Conservation (phyloP, 1,140 invertebrate species). For the Rhizoglyphus robini region DNA sequence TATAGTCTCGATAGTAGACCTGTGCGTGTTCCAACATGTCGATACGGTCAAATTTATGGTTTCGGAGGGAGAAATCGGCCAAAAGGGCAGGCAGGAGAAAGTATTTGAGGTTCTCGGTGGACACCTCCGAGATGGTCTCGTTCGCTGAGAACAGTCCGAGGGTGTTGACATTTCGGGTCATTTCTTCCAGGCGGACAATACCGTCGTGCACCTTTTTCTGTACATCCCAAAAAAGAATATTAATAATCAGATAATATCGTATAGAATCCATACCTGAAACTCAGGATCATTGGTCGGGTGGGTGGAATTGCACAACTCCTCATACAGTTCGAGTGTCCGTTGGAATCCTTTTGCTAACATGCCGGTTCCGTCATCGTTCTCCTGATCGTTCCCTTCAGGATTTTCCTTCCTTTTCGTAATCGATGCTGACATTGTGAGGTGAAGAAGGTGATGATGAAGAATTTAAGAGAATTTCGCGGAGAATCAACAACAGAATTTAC, state of each 20-base stretch:
- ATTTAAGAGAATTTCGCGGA: too few relatives aligned
- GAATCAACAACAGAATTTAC: too few relatives aligned
- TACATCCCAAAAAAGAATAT: constrained; percentile 26
- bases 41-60: constrained; percentile 45
- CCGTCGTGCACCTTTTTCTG: constrained; percentile 50
- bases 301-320: background rate
- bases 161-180: constrained; percentile 58
- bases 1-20: constrained; percentile 68
- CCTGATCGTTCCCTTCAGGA: background rate
- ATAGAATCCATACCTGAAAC: constrained; percentile 14
- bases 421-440: background rate
- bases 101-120: constrained; percentile 65
- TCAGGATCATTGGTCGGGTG: background rate
- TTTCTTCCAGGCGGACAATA: constrained; percentile 58
- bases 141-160: constrained; percentile 71
- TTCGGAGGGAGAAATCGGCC: constrained; percentile 52
- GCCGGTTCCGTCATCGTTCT: background rate
- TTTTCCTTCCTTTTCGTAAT: background rate
- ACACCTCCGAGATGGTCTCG: constrained; percentile 69
- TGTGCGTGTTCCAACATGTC: constrained; percentile 56
- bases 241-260: background rate
- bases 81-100: constrained; percentile 67
- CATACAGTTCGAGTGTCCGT: background rate
- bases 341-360: background rate
- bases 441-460: background rate